Conservation (phyloP, 2,888 invertebrate genomes). For the Diaphora mendica region DNA sequence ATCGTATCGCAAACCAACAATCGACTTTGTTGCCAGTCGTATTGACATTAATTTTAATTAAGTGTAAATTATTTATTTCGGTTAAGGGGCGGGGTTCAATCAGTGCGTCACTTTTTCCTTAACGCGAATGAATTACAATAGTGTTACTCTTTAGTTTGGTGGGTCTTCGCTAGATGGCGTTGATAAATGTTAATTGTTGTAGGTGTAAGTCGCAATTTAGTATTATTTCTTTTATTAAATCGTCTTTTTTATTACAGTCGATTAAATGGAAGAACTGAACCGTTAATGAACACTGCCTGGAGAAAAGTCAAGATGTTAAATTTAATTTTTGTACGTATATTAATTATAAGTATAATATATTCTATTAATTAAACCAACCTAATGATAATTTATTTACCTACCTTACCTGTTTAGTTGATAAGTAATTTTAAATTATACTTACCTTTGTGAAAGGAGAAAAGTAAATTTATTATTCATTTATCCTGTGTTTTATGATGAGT, state of each 20-base stretch:
- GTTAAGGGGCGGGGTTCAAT: not conserved
- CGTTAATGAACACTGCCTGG: too few species aligned
- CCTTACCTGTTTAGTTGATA: not conserved
- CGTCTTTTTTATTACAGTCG: constrained; percentile 63
- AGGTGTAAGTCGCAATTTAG: not conserved
- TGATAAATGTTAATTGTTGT: not conserved
- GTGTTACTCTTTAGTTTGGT: not conserved
- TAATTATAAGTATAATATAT: not conserved
- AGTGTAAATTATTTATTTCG: too few species aligned
- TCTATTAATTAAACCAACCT: not conserved
- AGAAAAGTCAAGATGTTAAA: constrained; percentile 6
- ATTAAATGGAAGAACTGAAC: constrained; percentile 85
- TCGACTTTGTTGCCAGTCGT: not conserved
- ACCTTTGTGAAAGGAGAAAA: too few species aligned
- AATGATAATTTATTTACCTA: not conserved
- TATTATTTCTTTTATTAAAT: not conserved
- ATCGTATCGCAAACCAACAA: not conserved
- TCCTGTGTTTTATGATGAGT: too few species aligned
- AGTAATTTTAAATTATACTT: not conserved
- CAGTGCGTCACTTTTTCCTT: not conserved
- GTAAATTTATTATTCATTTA: too few species aligned
- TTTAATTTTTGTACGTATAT: not conserved
- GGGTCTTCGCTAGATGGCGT: not conserved
- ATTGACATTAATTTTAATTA: not conserved
- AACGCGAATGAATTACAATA: not conserved